Conservation (phyloP, 2,797 vertebrate genomes). For the Microtus obscurus region DNA sequence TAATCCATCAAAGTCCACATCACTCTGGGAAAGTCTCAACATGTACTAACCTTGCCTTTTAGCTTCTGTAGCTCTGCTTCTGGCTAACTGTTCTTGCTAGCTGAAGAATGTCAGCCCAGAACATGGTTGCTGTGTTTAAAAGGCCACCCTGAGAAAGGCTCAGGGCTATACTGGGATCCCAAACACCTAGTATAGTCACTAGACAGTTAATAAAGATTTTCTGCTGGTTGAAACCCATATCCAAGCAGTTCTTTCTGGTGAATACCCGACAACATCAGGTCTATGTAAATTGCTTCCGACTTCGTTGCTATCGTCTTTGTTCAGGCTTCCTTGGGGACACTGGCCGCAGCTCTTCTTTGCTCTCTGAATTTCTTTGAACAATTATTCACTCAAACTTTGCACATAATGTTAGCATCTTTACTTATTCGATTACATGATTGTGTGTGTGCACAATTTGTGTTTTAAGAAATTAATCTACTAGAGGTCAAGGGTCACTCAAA, state of each 20-base stretch:
- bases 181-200: neutral
- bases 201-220: neutral
- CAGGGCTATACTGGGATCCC: neutral
- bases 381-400: neutral
- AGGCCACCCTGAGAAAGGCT: neutral
- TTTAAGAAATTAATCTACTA: neutral
- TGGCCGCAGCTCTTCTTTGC: neutral
- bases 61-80: neutral
- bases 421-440: neutral
- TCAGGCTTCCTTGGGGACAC: neutral
- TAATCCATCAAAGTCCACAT: neutral
- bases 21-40: neutral
- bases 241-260: neutral
- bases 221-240: neutral
- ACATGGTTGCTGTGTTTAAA: neutral
- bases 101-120: neutral
- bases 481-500: neutral
- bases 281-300: neutral
- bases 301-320: neutral
- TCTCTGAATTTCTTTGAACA: constrained; percentile 19
- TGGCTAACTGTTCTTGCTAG: neutral
- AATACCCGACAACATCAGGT: neutral
- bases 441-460: neutral
- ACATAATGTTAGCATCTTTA: neutral
- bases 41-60: neutral